phyloP scores from a whole-genome alignment of 2,113 vertebrate genomes.

The Pagrus major region DNA sequence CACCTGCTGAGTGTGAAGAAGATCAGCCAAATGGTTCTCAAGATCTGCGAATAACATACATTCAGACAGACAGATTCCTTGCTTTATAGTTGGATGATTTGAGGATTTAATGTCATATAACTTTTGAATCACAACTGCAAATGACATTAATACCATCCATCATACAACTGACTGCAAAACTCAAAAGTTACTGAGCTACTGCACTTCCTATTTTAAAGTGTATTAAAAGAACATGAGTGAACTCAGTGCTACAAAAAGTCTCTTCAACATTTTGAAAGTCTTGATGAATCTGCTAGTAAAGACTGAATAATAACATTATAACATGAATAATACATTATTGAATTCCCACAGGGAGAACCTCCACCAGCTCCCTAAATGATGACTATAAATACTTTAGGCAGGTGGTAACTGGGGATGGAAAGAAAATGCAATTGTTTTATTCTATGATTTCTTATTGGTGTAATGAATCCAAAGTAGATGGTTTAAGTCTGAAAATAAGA shows the following conservation, averaged over 20 bases:
- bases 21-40: no score
- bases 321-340: constrained; percentile 4
- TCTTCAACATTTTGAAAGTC: neutral
- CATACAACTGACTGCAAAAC: neutral
- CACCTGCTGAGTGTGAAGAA: no score
- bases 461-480: neutral
- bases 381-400: neutral
- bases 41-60: no score
- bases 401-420: neutral
- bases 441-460: constrained; percentile 13
- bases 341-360: neutral
- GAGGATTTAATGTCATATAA: neutral
- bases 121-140: neutral
- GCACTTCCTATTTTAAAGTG: neutral
- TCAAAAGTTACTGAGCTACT: neutral
- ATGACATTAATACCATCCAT: neutral
- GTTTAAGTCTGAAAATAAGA: neutral
- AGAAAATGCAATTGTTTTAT: constrained; percentile 6
- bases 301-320: neutral
- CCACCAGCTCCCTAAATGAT: neutral
- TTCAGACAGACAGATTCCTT: no score
- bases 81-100: no score
- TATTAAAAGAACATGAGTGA: neutral
- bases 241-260: neutral
- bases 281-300: constrained; percentile 4